phyloP scores from a whole-genome alignment of 2,888 invertebrate genomes.

The Anoplius nigerrimus region DNA sequence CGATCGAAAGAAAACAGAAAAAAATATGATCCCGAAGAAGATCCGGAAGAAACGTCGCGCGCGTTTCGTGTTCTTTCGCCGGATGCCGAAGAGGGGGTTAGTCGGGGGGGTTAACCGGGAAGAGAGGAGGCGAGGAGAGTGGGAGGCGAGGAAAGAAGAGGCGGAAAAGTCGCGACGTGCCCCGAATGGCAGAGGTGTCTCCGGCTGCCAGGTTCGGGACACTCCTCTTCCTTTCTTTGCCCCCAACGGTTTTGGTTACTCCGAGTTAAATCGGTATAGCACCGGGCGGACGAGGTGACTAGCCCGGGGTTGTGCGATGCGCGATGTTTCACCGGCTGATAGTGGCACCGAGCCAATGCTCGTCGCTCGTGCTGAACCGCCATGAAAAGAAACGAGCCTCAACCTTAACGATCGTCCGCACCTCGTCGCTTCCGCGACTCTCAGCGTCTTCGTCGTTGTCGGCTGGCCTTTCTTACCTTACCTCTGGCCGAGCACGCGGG shows the following conservation, averaged over 20 bases:
- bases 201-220: slow-evolving; percentile 21
- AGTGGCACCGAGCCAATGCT: slow-evolving; percentile 63
- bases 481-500: too few species aligned
- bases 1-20: too few species aligned
- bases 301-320: slow-evolving; percentile 45
- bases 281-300: slow-evolving; percentile 38
- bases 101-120: too few species aligned
- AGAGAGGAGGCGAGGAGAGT: slow-evolving; percentile 3
- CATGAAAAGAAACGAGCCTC: slow-evolving; percentile 45
- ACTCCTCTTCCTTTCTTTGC: slow-evolving; percentile 38
- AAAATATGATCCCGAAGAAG: too few species aligned
- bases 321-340: slow-evolving; percentile 55
- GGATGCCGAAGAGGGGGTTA: neutral
- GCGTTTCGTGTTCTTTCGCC: too few species aligned
- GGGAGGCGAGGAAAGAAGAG: slow-evolving; percentile 25
- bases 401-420: slow-evolving; percentile 31
- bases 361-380: slow-evolving; percentile 42
- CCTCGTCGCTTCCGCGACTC: too few species aligned
- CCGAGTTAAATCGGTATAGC: slow-evolving; percentile 68
- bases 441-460: neutral
- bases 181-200: slow-evolving; percentile 43
- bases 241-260: slow-evolving; percentile 49
- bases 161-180: slow-evolving; percentile 30
- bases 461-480: neutral
- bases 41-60: too few species aligned